phyloP scores from a whole-genome alignment of 92 coral and sea anemone genomes.

The Paragorgia papillata region DNA sequence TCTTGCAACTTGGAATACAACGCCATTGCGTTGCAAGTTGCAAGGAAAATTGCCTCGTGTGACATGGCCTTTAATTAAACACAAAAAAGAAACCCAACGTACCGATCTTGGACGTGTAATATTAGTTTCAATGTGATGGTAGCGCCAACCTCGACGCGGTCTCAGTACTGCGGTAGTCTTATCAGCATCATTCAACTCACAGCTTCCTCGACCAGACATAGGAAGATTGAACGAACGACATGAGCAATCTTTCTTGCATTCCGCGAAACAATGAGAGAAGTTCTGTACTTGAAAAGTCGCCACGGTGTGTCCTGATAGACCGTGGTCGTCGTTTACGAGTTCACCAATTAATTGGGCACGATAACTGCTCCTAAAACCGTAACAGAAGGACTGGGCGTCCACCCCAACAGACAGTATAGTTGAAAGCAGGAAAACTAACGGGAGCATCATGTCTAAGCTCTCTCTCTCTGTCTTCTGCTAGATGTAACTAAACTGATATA shows the following conservation, averaged over 20 bases:
- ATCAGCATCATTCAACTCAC: conserved; percentile 28
- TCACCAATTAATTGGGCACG: conserved; percentile 14
- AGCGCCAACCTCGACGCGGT: conserved; percentile 15
- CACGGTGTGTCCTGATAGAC: background rate
- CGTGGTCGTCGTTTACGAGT: background rate
- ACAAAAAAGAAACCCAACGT: no score
- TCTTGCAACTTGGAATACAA: no score
- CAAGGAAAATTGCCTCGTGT: no score
- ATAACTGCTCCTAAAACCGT: conserved; percentile 19
- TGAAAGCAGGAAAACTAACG: no score
- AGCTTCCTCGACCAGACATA: conserved; percentile 3
- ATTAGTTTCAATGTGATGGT: conserved; percentile 5
- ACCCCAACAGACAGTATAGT: no score
- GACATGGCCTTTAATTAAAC: no score
- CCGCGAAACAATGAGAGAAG: conserved; percentile 10
- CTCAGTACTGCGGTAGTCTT: conserved; percentile 7
- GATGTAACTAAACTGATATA: no score
- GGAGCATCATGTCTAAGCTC: no score
- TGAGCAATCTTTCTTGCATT: conserved; percentile 2
- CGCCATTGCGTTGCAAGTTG: no score
- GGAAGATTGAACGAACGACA: conserved; percentile 37
- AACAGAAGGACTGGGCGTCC: conserved; percentile 1
- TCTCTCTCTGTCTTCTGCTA: no score
- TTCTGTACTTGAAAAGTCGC: conserved; percentile 5
- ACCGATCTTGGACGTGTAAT: background rate